Evolutionary conservation across 2,797 vertebrate genomes (phyloP), one percentile per base, ranked within the genome.

Genomic region (Hypotaenidia okinawae): DNA sequence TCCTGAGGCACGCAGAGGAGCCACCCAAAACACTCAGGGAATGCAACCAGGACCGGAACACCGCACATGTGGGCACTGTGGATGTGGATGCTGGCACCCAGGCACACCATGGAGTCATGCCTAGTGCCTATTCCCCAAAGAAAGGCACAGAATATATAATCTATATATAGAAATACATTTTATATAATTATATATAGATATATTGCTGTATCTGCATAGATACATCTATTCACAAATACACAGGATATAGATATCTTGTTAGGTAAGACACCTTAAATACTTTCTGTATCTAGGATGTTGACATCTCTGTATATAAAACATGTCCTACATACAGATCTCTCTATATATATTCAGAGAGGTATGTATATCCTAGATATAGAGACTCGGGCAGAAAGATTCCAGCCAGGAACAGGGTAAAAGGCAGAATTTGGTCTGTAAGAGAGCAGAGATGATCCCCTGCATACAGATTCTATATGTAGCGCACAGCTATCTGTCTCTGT

Each of bases 1-100:
- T 52, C 75, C 41, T 28, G 16, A 0, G 13, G 39, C 45, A 61
- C 7, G 39, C 33, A 69, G 32, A 79, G 19, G 55, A 63, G n/a
- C 28, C 1, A 2, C 49, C 58, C 54, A 39, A 47, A 76, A 18
- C 22, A 18, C 7, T 17, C 30, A 87, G 13, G n/a, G 23, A 80
- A 10, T 0, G 3, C 6, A 7, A 8, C 30, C 32, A n/a, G 67
- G 23, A 54, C 1, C 3, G 24, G 28, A 64, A 32, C 17, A 30
- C 14, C 2, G 0, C 24, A n/a, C 1, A 1, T 16, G 51, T 14
- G 37, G 52, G 12, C 16, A 39, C 25, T 0, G 1, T 0, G 25
- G 41, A 47, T 58, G 58, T 3, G 3, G 49, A 17, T n/a, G 30
- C 43, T 45, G 61, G 73, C 13, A 27, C 30, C 22, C 25, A 58